Percentiles rank a stretch among this genome's conserved stretches.
Conservation (phyloP, 2,888 invertebrate species). For the Pterostichus niger region DNA sequence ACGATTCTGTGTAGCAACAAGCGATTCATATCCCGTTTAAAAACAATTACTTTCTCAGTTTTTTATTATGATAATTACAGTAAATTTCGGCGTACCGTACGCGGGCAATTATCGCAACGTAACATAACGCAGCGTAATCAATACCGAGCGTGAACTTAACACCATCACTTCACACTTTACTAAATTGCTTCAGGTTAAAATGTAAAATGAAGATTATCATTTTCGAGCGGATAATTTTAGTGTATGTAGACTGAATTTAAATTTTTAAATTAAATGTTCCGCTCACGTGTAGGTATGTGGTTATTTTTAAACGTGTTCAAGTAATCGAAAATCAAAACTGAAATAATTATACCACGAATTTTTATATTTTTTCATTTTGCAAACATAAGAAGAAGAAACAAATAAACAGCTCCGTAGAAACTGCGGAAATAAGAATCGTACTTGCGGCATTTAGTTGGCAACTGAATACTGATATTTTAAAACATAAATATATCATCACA, state of each 20-base stretch:
- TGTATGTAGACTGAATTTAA: slow-evolving; percentile 34
- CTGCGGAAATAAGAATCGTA: too few relatives aligned
- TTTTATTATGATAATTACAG: slow-evolving; percentile 57
- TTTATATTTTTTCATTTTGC: background rate
- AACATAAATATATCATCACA: too few relatives aligned
- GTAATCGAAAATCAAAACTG: slow-evolving; percentile 31
- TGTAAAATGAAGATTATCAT: slow-evolving; percentile 38
- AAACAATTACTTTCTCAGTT: slow-evolving; percentile 55
- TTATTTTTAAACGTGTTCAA: background rate
- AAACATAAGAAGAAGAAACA: too few relatives aligned
- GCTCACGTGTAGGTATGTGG: slow-evolving; percentile 22
- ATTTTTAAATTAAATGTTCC: slow-evolving; percentile 33
- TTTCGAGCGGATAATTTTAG: slow-evolving; percentile 41
- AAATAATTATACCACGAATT: slow-evolving; percentile 31
- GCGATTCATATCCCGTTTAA: slow-evolving; percentile 35
- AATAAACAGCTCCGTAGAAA: too few relatives aligned
- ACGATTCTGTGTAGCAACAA: background rate
- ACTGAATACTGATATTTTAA: too few relatives aligned
- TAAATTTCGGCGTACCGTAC: slow-evolving; percentile 28
- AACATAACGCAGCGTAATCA: slow-evolving; percentile 3
- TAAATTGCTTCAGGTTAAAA: slow-evolving; percentile 45
- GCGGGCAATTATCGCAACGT: slow-evolving; percentile 50
- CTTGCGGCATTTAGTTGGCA: too few relatives aligned
- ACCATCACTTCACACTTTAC: slow-evolving; percentile 33
- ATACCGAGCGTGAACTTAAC: slow-evolving; percentile 15